Evolutionary conservation across 1,140 invertebrate species (phyloP).

Genomic region (Hycleus cichorii): DNA sequence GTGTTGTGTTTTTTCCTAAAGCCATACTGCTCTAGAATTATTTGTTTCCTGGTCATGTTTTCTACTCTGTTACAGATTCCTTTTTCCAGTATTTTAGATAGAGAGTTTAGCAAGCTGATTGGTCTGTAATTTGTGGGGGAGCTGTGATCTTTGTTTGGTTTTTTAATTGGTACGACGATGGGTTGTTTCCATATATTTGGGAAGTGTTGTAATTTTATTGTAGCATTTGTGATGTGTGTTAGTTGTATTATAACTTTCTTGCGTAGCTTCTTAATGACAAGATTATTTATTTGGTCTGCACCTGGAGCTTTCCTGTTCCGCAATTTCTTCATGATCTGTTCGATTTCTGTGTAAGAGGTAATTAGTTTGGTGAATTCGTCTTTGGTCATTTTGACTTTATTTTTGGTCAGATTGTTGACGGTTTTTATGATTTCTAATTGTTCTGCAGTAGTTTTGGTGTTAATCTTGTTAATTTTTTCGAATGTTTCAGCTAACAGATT

Average conservation of each 20-base stretch:
- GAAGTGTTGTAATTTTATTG: not conserved
- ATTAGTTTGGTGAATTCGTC: not conserved
- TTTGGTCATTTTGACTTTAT: not conserved
- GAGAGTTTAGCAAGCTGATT: not conserved
- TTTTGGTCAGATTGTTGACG: not conserved
- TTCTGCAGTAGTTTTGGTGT: not conserved
- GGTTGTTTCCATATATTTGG: not conserved
- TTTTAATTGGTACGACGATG: not conserved
- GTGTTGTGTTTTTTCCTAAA: constrained; percentile 37
- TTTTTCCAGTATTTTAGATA: constrained; percentile 5
- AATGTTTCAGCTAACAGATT: not conserved
- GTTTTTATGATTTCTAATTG: not conserved
- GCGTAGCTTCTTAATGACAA: not conserved
- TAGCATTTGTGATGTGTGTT: not conserved
- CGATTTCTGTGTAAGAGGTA: not conserved
- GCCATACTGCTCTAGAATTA: constrained; percentile 33
- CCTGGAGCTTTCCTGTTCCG: constrained; percentile 1
- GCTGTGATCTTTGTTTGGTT: not conserved
- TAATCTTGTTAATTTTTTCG: not conserved
- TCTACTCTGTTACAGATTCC: not conserved
- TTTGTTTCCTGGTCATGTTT: not conserved
- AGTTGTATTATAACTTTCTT: not conserved
- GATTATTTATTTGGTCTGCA: not conserved
- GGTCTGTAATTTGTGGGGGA: constrained; percentile 4
- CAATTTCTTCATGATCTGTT: not conserved